phyloP scores from a whole-genome alignment of 2,888 invertebrate genomes.

The Serripes groenlandicus region DNA sequence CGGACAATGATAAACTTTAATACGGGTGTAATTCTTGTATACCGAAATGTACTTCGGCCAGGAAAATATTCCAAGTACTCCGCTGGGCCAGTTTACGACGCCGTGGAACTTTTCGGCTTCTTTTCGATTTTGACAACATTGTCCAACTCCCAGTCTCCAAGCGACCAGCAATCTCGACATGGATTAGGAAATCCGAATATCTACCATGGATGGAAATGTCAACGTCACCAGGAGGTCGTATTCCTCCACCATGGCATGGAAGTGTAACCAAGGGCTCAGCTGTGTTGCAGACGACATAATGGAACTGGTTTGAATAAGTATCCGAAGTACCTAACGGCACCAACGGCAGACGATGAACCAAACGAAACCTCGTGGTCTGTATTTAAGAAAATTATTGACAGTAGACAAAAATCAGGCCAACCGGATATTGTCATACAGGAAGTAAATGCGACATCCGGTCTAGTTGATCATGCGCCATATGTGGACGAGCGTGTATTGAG shows the following conservation, averaged over 20 bases:
- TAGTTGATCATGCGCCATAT: conserved; percentile 11
- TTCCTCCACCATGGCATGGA: conserved; percentile 64
- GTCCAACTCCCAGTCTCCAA: conserved; percentile 10
- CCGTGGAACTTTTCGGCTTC: conserved; percentile 65
- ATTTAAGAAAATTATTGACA: conserved; percentile 68
- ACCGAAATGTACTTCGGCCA: conserved; percentile 67
- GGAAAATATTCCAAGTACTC: conserved; percentile 61
- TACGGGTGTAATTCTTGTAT: conserved; percentile 60
- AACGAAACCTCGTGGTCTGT: conserved; percentile 71
- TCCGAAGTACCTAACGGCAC: conserved; percentile 62
- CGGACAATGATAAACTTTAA: conserved; percentile 49
- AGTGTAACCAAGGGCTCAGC: conserved; percentile 56
- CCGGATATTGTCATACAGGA: conserved; percentile 68
- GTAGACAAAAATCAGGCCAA: conserved; percentile 53
- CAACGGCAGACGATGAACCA: conserved; percentile 58
- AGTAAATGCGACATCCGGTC: conserved; percentile 44
- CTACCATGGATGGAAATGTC: conserved; percentile 73
- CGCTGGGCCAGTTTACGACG: conserved; percentile 64
- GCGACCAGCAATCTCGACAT: conserved; percentile 59
- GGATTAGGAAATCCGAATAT: conserved; percentile 68
- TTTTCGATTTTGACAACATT: conserved; percentile 54
- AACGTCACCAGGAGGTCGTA: conserved; percentile 56
- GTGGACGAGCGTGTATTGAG: conserved; percentile 56
- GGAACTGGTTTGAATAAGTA: conserved; percentile 54
- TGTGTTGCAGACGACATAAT: conserved; percentile 67